Conservation (phyloP, 1,140 invertebrate species). For the Drosophila pallidifrons region DNA sequence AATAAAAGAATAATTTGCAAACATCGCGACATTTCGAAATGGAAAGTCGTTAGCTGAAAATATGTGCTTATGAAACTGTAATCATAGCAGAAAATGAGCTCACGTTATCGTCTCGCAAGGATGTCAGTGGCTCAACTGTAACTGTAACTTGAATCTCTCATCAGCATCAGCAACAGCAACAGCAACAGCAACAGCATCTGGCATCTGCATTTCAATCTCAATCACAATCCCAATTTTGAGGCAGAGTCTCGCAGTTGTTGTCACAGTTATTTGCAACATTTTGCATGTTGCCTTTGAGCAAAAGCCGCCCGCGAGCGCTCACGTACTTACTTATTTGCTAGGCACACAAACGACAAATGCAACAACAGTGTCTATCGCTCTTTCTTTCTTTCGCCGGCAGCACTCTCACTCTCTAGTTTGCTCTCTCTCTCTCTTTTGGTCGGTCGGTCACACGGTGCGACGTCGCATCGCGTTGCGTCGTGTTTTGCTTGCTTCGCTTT, state of each 20-base stretch:
- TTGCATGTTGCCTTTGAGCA: conserved; percentile 79
- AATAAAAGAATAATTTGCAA: neutral
- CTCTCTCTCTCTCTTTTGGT: conserved; percentile 8
- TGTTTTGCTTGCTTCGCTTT: conserved; percentile 34
- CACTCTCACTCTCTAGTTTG: neutral
- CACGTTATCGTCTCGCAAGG: conserved; percentile 10
- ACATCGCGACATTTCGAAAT: neutral
- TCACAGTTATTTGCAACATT: conserved; percentile 78
- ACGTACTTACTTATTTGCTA: conserved; percentile 51
- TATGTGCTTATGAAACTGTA: conserved; percentile 2
- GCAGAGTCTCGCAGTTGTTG: conserved; percentile 30
- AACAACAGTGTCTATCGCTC: neutral
- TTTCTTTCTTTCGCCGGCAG: neutral
- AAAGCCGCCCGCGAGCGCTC: conserved; percentile 65
- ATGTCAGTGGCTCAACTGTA: conserved; percentile 6
- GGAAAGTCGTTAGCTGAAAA: too few relatives aligned
- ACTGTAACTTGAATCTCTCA: neutral
- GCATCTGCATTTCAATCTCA: neutral
- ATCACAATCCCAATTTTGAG: conserved; percentile 2
- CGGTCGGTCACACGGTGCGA: conserved; percentile 21
- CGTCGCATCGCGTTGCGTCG: neutral
- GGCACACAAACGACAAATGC: conserved; percentile 14
- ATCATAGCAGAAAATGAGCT: conserved; percentile 3
- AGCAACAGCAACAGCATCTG: neutral
- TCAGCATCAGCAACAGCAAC: neutral